A percentile compares a stretch with the other conserved stretches of the same genome.
Conservation (phyloP, 2,888 invertebrate species). For the Drosophila recens region DNA sequence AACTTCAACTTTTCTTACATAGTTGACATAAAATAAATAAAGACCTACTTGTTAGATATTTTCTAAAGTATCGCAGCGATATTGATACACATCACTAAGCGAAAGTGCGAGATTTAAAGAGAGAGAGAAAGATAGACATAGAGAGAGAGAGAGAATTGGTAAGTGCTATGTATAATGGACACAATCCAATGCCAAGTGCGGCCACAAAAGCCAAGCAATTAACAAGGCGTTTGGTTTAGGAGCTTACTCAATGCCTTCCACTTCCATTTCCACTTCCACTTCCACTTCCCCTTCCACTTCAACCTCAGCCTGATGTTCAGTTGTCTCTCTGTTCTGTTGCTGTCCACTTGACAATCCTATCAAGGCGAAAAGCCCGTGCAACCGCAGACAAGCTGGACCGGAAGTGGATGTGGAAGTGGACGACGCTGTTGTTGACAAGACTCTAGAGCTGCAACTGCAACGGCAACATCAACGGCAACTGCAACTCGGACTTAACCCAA, state of each 20-base stretch:
- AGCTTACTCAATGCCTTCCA: constrained; percentile 39
- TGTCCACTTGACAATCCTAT: constrained; percentile 56
- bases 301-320: background rate
- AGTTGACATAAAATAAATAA: too few relatives aligned
- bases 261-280: background rate
- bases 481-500: constrained; percentile 38
- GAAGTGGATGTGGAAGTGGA: constrained; percentile 58
- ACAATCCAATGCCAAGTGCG: constrained; percentile 51
- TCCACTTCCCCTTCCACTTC: background rate
- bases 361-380: constrained; percentile 49
- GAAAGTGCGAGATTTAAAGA: background rate
- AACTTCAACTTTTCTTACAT: too few relatives aligned
- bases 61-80: background rate
- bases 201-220: constrained; percentile 72
- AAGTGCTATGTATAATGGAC: constrained; percentile 40
- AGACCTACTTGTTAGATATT: too few relatives aligned
- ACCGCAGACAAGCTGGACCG: constrained; percentile 61
- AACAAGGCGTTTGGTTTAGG: constrained; percentile 67
- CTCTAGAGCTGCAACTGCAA: constrained; percentile 31
- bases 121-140: background rate
- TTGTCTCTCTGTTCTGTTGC: constrained; percentile 1
- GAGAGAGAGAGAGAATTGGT: background rate
- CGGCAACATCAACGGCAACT: constrained; percentile 34
- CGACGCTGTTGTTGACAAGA: constrained; percentile 63
- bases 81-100: background rate